Conservation (phyloP, 2,888 invertebrate genomes). For the Sarcophaga carnaria region DNA sequence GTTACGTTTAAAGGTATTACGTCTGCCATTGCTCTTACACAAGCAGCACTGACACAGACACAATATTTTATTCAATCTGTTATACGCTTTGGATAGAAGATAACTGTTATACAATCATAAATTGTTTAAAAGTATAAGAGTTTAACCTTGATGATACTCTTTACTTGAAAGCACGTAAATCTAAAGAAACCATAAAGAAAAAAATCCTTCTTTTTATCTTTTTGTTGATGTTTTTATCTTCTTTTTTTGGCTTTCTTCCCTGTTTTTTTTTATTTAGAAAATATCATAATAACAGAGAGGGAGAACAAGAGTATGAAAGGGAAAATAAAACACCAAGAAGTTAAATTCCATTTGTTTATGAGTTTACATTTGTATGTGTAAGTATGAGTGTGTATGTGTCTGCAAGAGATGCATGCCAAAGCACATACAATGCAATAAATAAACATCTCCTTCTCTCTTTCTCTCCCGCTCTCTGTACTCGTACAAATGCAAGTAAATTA, state of each 20-base stretch:
- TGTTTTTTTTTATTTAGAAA: no score
- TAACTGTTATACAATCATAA: conserved; percentile 6
- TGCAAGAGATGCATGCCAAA: conserved; percentile 58
- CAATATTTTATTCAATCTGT: not conserved
- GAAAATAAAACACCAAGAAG: not conserved
- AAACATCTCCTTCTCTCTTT: not conserved
- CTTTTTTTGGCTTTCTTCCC: no score
- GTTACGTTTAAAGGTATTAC: not conserved
- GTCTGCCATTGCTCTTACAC: not conserved
- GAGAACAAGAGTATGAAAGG: not conserved
- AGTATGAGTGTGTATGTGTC: not conserved
- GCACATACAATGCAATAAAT: not conserved
- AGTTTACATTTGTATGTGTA: not conserved
- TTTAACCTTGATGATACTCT: conserved; percentile 60
- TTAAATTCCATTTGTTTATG: conserved; percentile 1
- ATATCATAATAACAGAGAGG: no score
- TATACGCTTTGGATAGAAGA: not conserved
- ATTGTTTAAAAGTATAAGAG: conserved; percentile 3
- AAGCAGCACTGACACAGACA: no score
- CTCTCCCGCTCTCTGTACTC: no score
- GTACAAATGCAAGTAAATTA: no score
- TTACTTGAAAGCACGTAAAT: not conserved
- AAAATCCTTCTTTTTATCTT: conserved; percentile 17
- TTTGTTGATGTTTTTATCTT: conserved; percentile 25
- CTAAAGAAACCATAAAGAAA: conserved; percentile 32